These are phyloP conservation scores for Erpornis zantholeuca DNA, from an alignment of 2,113 vertebrate species.

Conservation along the genomic window DNA sequence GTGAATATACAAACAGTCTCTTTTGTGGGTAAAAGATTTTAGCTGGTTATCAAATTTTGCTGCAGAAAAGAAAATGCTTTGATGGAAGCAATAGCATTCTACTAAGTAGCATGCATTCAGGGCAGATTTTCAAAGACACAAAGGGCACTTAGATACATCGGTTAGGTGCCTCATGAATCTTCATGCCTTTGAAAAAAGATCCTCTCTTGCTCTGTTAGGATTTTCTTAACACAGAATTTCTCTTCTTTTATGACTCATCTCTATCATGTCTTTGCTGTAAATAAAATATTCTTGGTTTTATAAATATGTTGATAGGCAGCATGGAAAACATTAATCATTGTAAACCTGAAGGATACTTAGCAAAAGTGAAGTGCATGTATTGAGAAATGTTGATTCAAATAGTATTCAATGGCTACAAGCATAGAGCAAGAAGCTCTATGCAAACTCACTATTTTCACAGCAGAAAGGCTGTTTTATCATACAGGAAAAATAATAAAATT, in stretches of 20 bases:
- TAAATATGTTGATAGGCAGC: conserved; percentile 13
- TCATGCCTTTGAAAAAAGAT: conserved; percentile 2
- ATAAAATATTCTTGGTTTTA: conserved; percentile 25
- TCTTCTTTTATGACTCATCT: conserved; percentile 46
- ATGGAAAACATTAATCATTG: not conserved
- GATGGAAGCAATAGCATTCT: not conserved
- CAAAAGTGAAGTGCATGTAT: not conserved
- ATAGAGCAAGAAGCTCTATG: not conserved
- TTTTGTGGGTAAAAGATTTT: not conserved
- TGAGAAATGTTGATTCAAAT: not conserved
- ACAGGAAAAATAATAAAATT: not conserved
- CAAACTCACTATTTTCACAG: not conserved
- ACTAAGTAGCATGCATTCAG: not conserved
- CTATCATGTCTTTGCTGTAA: not conserved
- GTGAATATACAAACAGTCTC: not conserved
- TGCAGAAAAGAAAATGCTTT: not conserved
- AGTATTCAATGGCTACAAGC: not conserved
- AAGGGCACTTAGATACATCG: not conserved
- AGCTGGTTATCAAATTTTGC: not conserved
- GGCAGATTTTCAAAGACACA: not conserved
- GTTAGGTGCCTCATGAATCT: not conserved
- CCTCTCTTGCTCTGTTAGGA: not conserved
- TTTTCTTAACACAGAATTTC: not conserved
- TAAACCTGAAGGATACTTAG: not conserved
- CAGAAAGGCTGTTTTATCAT: not conserved